phyloP scores from a whole-genome alignment of 2,113 vertebrate species.

The Barbus barbus region DNA sequence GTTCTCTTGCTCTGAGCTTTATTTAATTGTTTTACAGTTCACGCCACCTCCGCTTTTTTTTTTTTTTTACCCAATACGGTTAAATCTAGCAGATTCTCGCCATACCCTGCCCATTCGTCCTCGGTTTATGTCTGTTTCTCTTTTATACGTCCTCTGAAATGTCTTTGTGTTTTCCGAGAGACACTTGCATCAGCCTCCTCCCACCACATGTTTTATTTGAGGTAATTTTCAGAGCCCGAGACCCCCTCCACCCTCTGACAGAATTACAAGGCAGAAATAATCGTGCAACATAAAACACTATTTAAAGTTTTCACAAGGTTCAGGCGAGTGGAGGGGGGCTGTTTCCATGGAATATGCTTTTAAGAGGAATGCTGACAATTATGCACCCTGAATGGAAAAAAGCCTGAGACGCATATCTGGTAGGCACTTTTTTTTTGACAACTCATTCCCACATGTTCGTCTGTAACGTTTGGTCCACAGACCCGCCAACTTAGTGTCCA shows the following conservation, averaged over 20 bases:
- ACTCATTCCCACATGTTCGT: slow-evolving; percentile 5
- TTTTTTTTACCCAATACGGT: slow-evolving; percentile 3
- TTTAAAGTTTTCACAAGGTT: slow-evolving; percentile 48
- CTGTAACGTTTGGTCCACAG: background rate
- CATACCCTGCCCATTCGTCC: background rate
- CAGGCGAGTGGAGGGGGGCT: slow-evolving; percentile 26
- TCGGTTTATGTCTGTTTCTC: background rate
- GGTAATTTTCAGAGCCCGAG: slow-evolving; percentile 51
- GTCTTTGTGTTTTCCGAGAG: slow-evolving; percentile 27
- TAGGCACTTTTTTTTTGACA: slow-evolving; percentile 1
- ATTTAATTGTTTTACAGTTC: slow-evolving; percentile 2
- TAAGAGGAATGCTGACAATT: slow-evolving; percentile 56
- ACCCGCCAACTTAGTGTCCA: background rate
- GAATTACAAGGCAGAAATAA: slow-evolving; percentile 57
- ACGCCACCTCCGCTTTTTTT: background rate
- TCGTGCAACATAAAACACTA: slow-evolving; percentile 44
- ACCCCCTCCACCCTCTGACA: slow-evolving; percentile 47
- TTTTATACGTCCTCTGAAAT: slow-evolving; percentile 19
- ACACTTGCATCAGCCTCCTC: slow-evolving; percentile 38
- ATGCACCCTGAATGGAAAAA: slow-evolving; percentile 33
- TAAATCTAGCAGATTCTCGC: background rate
- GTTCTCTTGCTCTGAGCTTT: background rate
- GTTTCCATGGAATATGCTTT: slow-evolving; percentile 50
- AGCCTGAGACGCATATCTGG: slow-evolving; percentile 1
- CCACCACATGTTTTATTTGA: slow-evolving; percentile 47